These are phyloP conservation scores for Daktulosphaira vitifoliae DNA, from an alignment of 1,140 invertebrate species.

Conservation along the genomic window DNA sequence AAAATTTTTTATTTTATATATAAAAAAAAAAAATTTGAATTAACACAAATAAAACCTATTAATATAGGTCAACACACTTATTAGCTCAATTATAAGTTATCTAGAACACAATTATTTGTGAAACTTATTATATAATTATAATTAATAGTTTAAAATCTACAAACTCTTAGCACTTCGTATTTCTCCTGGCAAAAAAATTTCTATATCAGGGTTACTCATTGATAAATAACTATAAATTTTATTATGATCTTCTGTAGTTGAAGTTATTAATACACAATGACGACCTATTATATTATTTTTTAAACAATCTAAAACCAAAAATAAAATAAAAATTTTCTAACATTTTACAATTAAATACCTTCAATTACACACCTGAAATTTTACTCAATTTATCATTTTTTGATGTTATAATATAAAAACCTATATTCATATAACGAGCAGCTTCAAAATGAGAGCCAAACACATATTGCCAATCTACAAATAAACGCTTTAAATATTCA, in stretches of 20 bases:
- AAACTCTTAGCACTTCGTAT: not conserved
- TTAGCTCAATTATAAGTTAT: too few species aligned
- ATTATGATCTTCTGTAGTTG: not conserved
- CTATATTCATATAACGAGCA: conserved; percentile 11
- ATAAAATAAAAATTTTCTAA: not conserved
- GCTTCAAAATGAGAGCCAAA: conserved; percentile 22
- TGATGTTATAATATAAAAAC: not conserved
- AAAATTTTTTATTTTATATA: too few species aligned
- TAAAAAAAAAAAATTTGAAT: too few species aligned
- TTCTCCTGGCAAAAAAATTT: not conserved
- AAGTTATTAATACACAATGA: conserved; percentile 4
- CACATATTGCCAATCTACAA: conserved; percentile 24
- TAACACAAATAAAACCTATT: too few species aligned
- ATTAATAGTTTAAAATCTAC: too few species aligned
- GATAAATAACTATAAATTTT: conserved; percentile 1
- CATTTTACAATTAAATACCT: too few species aligned
- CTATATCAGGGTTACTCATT: not conserved
- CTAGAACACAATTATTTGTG: too few species aligned
- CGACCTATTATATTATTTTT: not conserved
- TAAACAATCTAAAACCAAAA: not conserved
- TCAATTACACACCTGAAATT: not conserved
- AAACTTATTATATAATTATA: too few species aligned
- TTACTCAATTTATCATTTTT: not conserved
- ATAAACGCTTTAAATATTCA: not conserved
- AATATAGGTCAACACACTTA: too few species aligned